Base-by-base conservation (phyloP, 2,888 invertebrate genomes). In the Lagria hirta region DNA sequence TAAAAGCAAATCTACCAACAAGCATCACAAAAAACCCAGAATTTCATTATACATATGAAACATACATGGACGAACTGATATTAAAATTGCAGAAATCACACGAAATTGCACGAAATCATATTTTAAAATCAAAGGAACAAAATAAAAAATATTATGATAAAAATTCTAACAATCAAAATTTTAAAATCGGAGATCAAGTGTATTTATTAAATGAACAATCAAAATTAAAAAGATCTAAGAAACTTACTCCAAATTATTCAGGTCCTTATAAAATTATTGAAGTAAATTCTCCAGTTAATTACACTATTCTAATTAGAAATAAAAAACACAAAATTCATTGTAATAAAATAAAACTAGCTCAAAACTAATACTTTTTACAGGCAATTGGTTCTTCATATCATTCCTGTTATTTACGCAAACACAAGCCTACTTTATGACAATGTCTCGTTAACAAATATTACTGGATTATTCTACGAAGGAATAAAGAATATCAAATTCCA, bases 1-100 rank as follows among this genome's bases (percentile, higher is more conserved):
- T 55, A 34, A 65, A 64, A 48, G 57, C 67, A 1, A 48, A 14
- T 5, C 43, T 66, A 4, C 64, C 67, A 2, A 46, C 35, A 47
- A 58, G 62, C 4, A 28, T 61, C 17, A 48, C 18, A 3, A 15
- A 30, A 27, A 18, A 20, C 17, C 53, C 49, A 3, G 48, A 51
- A 41, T 50, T 49, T 26, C 20, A 29, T 4, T 50, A 52, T 30
- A 52, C 44, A 4, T 56, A 60, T 16, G 46, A 54, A 0, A 60
- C 61, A 13, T 57, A 58, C 22, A 28, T 58, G 3, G 34, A 51
- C 21, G 48, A 54, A 28, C 35, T 64, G 13, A 47, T 61, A 36
- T 49, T 60, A 20, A 47, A 60, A 26, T 40, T 64, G 3, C 49
- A 56, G 10, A 34, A 43, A 11, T 54, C 55, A 3, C 44, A 55